These are phyloP conservation scores for Gouania willdenowi DNA, from an alignment of 2,797 vertebrate genomes.

Conservation along the genomic window DNA sequence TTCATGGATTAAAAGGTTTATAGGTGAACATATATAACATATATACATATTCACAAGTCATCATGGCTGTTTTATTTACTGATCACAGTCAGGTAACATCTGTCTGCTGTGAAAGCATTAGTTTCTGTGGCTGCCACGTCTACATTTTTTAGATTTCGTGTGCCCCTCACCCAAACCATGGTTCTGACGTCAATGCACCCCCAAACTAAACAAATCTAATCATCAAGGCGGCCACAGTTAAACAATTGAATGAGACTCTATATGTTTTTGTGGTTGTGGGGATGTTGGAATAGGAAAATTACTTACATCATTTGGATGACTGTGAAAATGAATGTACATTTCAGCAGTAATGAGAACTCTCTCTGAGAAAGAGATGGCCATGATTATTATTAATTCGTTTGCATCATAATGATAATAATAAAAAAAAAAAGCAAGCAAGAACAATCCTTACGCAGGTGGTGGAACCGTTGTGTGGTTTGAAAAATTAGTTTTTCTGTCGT, in stretches of 20 bases:
- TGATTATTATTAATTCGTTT: conserved; percentile 30
- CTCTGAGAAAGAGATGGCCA: conserved; percentile 30
- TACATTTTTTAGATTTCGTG: conserved; percentile 50
- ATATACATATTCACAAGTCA: too few relatives aligned
- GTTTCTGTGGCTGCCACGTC: conserved; percentile 22
- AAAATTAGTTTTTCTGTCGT: too few relatives aligned
- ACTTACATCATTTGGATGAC: conserved; percentile 36
- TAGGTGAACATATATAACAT: too few relatives aligned
- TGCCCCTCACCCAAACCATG: conserved; percentile 32
- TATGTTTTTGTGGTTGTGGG: conserved; percentile 50
- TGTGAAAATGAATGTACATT: conserved; percentile 56
- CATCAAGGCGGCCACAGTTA: conserved; percentile 47
- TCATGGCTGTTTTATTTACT: background rate
- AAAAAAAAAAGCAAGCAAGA: too few relatives aligned
- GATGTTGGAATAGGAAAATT: too few relatives aligned
- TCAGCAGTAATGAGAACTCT: conserved; percentile 49
- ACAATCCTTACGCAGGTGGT: too few relatives aligned
- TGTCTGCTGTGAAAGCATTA: conserved; percentile 22
- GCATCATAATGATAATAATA: background rate
- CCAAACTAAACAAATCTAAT: conserved; percentile 50
- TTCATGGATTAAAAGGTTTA: background rate
- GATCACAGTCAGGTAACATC: conserved; percentile 23
- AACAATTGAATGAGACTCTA: conserved; percentile 41
- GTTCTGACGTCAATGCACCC: conserved; percentile 50
- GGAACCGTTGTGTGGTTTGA: too few relatives aligned